Conservation (phyloP, 2,888 invertebrate genomes). For the Venustoraphidia nigricollis region DNA sequence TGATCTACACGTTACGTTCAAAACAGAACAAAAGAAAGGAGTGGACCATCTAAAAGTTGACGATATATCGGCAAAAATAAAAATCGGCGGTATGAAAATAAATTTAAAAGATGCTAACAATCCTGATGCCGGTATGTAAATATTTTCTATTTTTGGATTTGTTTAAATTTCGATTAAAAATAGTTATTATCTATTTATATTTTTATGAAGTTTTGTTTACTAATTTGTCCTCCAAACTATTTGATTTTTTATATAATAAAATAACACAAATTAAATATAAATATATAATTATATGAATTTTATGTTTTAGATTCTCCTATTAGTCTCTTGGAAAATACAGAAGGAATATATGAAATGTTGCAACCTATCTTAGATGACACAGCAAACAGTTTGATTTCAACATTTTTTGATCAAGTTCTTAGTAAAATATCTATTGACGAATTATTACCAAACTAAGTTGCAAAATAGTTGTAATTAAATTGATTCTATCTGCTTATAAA, state of each 20-base stretch:
- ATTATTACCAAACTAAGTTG: not conserved
- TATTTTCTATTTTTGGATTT: too few species aligned
- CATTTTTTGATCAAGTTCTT: not conserved
- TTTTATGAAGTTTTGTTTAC: too few species aligned
- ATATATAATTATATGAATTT: not conserved
- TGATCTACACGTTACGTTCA: constrained; percentile 39
- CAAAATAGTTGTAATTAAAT: too few species aligned
- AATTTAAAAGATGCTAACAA: constrained; percentile 36
- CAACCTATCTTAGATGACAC: constrained; percentile 3
- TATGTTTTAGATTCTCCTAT: constrained; percentile 43
- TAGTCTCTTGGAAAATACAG: constrained; percentile 48
- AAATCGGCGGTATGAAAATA: constrained; percentile 40
- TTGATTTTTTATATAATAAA: too few species aligned
- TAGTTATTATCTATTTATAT: too few species aligned
- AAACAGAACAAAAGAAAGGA: constrained; percentile 39
- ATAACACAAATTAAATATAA: not conserved
- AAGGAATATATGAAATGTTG: not conserved
- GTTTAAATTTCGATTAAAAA: too few species aligned
- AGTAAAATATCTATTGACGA: not conserved
- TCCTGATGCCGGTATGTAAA: constrained; percentile 35
- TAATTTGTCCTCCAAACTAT: too few species aligned
- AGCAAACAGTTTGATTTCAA: not conserved
- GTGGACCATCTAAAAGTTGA: constrained; percentile 44
- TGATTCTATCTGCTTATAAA: too few species aligned
- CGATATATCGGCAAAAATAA: constrained; percentile 40